Percentiles rank a stretch among this genome's conserved stretches.
These are phyloP conservation scores for Siniperca chuatsi DNA, from an alignment of 2,113 vertebrate genomes.

Conservation along the genomic window DNA sequence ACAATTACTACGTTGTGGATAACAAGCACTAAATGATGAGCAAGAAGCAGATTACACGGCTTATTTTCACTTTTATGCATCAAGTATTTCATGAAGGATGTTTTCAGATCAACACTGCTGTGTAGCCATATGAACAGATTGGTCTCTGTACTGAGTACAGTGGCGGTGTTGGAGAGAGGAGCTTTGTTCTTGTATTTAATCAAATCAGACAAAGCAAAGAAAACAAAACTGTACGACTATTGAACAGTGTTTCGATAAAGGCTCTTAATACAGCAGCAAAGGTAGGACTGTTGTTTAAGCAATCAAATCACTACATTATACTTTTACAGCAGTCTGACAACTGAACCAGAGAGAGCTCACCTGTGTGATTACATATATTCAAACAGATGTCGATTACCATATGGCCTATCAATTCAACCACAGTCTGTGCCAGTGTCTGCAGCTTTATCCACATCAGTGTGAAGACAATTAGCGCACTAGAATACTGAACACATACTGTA, in stretches of 20 bases:
- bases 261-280: background rate
- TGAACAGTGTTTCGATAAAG: background rate
- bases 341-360: background rate
- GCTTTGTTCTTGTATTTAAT: slow-evolving; percentile 2
- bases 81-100: background rate
- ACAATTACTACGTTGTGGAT: background rate
- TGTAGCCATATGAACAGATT: no score
- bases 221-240: background rate
- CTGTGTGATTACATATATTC: background rate
- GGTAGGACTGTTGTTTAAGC: background rate
- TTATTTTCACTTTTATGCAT: background rate
- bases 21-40: background rate
- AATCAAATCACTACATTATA: background rate
- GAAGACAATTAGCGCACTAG: background rate
- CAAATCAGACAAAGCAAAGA: background rate
- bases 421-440: background rate
- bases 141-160: background rate
- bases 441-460: background rate
- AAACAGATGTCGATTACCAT: background rate
- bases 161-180: background rate
- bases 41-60: background rate
- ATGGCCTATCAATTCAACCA: background rate
- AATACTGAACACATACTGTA: background rate
- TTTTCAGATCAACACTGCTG: background rate
- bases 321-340: background rate